Evolutionary conservation across 2,888 invertebrate species (phyloP), one percentile per base, ranked within the genome.

Genomic region (Litoditis marina): DNA sequence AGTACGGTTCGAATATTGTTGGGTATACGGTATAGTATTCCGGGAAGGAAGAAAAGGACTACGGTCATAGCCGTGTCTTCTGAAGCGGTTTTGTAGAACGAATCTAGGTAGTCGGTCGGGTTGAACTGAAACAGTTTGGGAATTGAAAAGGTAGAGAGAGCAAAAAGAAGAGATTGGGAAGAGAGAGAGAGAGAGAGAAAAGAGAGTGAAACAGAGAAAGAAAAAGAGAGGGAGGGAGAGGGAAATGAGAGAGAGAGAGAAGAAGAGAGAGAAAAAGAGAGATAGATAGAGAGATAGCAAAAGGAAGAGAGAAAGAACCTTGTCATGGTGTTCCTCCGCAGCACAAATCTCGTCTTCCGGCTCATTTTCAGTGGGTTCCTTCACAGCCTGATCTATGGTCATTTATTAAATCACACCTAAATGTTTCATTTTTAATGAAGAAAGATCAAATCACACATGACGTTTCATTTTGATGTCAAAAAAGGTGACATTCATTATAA

Each of bases 21-120:
- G 2, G 82, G 82, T n/a, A 82, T 65, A 11, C 82, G 71, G 54
- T 78, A 82, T 28, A 82, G 69, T 16, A 82, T 78, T 36, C 81
- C 82, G 19, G 82, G 82, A 5, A 82, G 70, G 61, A 82, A 83
- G 68, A 82, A 82, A 25, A 82, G 73, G 5, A 82, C 79, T 19
- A 74, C 68, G 55, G 79, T 77, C 82, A 82, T 82, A 8, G 82
- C 82, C 0, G 70, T 73, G 61, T 82, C 82, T 55, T 82, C 79
- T 8, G 71, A 73, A 0, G 78, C 77, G 5, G 78, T 65, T 42
- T 69, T 76, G 66, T 82, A 82, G 71, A 82, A 82, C 19, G 71
- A 71, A 47, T 79, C 70, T 32, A 82, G 69, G 54, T 82, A 82
- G 27, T 70, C 71, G 1, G 57, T 49, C 5, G 81, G 81, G 27